These are phyloP conservation scores for Plebejus argus DNA, from an alignment of 2,888 invertebrate species.

Conservation along the genomic window DNA sequence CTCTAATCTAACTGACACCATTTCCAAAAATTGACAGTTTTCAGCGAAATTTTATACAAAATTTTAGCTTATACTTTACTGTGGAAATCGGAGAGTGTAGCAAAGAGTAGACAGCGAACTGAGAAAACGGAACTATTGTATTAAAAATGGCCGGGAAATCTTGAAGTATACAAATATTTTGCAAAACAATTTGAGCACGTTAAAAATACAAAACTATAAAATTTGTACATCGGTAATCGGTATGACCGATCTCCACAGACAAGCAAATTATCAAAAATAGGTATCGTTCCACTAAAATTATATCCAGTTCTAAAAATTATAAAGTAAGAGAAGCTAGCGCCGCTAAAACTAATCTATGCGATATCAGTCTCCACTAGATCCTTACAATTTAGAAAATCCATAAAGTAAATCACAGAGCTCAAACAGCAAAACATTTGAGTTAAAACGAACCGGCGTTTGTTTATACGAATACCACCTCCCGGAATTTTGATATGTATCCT, in stretches of 20 bases:
- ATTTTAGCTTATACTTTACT: conserved; percentile 56
- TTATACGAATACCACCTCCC: conserved; percentile 61
- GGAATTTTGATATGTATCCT: conserved; percentile 77
- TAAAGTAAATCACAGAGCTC: conserved; percentile 80
- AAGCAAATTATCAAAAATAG: conserved; percentile 69
- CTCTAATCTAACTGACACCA: conserved; percentile 68
- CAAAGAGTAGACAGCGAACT: conserved; percentile 29
- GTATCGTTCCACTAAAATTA: conserved; percentile 57
- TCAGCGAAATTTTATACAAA: conserved; percentile 55
- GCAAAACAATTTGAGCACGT: background rate
- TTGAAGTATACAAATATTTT: background rate
- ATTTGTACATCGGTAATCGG: conserved; percentile 33
- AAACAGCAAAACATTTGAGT: conserved; percentile 76
- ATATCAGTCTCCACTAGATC: conserved; percentile 80
- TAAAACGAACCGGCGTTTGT: conserved; percentile 60
- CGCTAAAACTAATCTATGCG: conserved; percentile 81
- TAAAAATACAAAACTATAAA: background rate
- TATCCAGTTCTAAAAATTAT: conserved; percentile 68
- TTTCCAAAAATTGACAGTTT: conserved; percentile 77
- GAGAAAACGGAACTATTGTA: background rate
- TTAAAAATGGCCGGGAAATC: background rate
- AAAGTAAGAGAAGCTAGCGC: conserved; percentile 78
- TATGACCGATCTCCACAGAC: conserved; percentile 55
- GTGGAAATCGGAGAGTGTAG: conserved; percentile 52
- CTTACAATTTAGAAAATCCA: conserved; percentile 80